Evolutionary conservation across 1,140 invertebrate species (phyloP).

Genomic region (Anastatus disparis): DNA sequence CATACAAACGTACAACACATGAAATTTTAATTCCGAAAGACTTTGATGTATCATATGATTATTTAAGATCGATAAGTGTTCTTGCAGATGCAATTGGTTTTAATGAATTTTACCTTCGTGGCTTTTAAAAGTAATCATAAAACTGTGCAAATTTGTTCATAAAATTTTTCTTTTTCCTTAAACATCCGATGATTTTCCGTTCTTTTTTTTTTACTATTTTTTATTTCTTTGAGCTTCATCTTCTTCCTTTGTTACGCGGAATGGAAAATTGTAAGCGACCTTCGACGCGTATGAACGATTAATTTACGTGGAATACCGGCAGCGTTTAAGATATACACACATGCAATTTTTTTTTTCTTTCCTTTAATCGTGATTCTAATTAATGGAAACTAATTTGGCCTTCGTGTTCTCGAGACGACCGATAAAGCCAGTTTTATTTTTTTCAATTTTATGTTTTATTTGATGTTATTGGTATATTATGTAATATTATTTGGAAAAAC

Average conservation of each 20-base stretch:
- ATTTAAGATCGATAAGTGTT: conserved; percentile 12
- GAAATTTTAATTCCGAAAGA: neutral
- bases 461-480: no score
- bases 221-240: neutral
- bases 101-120: conserved; percentile 27
- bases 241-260: neutral
- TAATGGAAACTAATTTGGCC: conserved; percentile 10
- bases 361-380: conserved; percentile 8
- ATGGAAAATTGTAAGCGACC: neutral
- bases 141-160: neutral
- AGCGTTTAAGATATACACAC: neutral
- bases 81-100: neutral
- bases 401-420: neutral
- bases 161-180: no score
- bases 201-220: neutral
- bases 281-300: conserved; percentile 1
- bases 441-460: no score
- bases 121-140: neutral
- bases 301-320: neutral
- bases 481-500: no score
- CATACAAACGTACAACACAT: neutral
- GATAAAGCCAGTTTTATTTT: no score
- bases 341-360: neutral
- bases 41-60: conserved; percentile 18
- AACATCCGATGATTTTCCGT: neutral